These are phyloP conservation scores for Uloborus plumipes DNA, from an alignment of 2,888 invertebrate species.

Conservation along the genomic window DNA sequence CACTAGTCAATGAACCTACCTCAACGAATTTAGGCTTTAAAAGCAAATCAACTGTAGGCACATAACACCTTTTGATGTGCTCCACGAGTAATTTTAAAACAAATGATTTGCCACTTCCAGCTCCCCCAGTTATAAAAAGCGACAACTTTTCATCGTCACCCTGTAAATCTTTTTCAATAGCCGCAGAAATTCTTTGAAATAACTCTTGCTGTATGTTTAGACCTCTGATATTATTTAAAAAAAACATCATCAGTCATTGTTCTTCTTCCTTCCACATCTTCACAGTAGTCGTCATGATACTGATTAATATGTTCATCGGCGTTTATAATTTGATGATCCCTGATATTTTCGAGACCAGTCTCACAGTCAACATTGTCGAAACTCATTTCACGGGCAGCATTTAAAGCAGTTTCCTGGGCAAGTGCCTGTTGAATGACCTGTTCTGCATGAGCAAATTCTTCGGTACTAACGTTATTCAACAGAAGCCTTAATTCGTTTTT, in stretches of 20 bases:
- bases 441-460: too few relatives aligned
- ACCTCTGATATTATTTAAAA: neutral
- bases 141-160: neutral
- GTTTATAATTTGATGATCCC: too few relatives aligned
- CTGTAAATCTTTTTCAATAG: neutral
- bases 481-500: neutral
- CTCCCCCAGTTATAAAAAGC: neutral
- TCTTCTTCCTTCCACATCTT: too few relatives aligned
- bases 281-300: too few relatives aligned
- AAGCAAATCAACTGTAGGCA: neutral
- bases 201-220: neutral
- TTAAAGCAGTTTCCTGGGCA: too few relatives aligned
- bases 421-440: too few relatives aligned
- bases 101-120: neutral
- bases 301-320: too few relatives aligned
- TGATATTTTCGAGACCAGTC: too few relatives aligned
- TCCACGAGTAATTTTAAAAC: neutral
- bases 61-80: neutral
- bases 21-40: neutral
- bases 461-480: too few relatives aligned
- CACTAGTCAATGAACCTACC: neutral
- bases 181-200: neutral
- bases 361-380: too few relatives aligned
- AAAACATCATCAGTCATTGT: too few relatives aligned
- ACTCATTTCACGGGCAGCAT: too few relatives aligned